Conservation (phyloP, 35 echinoderm and acorn worm genomes). For the Apostichopus japonicus region DNA sequence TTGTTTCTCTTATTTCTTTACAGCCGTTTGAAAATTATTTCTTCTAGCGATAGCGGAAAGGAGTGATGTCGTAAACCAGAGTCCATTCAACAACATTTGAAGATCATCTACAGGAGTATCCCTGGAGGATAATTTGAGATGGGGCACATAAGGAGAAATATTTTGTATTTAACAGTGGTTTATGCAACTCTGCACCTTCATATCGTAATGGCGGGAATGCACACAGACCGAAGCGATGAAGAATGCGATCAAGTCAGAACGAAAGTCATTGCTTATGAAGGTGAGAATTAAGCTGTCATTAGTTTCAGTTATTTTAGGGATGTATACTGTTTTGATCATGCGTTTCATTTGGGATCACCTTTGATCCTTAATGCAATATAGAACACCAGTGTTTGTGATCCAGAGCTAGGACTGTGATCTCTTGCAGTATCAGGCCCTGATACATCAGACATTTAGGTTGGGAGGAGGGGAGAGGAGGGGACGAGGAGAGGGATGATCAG, state of each 20-base stretch:
- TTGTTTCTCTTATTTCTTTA: neutral
- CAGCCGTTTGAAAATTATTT: neutral
- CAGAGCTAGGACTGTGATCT: too few relatives aligned
- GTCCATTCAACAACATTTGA: neutral
- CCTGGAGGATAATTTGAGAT: neutral
- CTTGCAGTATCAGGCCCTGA: too few relatives aligned
- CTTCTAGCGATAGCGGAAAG: neutral
- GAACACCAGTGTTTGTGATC: too few relatives aligned
- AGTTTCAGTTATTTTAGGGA: too few relatives aligned
- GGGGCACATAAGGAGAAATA: neutral
- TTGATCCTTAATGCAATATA: too few relatives aligned
- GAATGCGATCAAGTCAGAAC: constrained; percentile 10
- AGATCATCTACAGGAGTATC: neutral
- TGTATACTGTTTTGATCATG: too few relatives aligned
- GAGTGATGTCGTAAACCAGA: neutral
- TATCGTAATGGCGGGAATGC: constrained; percentile 17
- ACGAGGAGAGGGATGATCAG: too few relatives aligned
- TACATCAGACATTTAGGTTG: too few relatives aligned
- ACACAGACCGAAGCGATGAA: neutral
- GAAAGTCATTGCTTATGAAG: constrained; percentile 32
- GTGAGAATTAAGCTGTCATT: neutral
- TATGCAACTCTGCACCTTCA: neutral
- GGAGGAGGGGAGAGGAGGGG: too few relatives aligned
- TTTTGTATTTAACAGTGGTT: neutral
- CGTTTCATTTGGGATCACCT: too few relatives aligned